Base-by-base conservation (phyloP, 2,113 vertebrate genomes). In the Rana temporaria region DNA sequence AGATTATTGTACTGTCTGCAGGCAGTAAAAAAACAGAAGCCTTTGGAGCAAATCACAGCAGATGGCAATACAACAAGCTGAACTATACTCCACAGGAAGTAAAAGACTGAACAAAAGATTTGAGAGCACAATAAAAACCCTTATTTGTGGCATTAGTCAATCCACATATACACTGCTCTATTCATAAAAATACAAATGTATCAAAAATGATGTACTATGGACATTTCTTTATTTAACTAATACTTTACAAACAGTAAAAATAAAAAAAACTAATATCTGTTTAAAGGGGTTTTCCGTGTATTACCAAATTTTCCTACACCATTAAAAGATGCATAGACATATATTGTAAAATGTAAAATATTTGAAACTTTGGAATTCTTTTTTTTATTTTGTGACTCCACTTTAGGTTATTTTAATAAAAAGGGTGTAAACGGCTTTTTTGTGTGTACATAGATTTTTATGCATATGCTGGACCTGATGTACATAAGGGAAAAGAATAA, bases 1-100 rank as follows among this genome's bases (percentile, higher is more conserved):
- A 26, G 80, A 52, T 75, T 82, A 66, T 67, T 82, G 78, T 69
- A 80, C 20, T 52, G 67, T 62, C 66, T 80, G 34, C 55, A 52
- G 12, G 67, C 56, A 48, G 55, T 52, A 62, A 70, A 70, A 80
- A 59, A 20, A 59, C 17, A 62, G 66, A 52, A 70, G 22, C 67
- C 67, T 71, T 30, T 20, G 18, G 4, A 56, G 48, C 26, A 71
- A 65, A 75, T 52, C 52, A 68, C 19, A 73, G 52, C 69, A 81
- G 62, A 73, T 73, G 79, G 79, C 48, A 81, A 72, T 60, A 65
- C 69, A 81, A 55, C 22, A 73, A 78, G 63, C 38, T 19, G 18
- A 65, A 55, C n/a, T n/a, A 18, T 62, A 32, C 69, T 14, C 42
- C 48, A 55, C 69, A 38, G 42, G 68, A 81, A 64, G 9, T 52